phyloP scores from a whole-genome alignment of 92 coral and sea anemone species.

The Phenganax marumi region DNA sequence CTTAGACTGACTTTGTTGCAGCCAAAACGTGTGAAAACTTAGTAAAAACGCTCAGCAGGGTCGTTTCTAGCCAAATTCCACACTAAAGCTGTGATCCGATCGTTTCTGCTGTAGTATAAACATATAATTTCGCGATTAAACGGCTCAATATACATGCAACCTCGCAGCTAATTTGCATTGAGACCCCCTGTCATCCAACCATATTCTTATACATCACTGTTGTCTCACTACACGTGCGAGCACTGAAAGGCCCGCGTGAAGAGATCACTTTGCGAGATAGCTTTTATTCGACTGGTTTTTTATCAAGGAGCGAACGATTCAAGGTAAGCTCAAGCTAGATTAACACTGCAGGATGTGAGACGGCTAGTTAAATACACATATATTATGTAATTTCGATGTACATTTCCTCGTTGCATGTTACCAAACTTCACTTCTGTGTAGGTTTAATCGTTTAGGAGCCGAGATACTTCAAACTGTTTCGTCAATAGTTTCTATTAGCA shows the following conservation, averaged over 20 bases:
- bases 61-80: no score
- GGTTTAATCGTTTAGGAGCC: not conserved
- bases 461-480: not conserved
- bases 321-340: not conserved
- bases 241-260: not conserved
- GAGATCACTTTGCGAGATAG: not conserved
- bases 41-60: no score
- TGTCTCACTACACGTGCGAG: constrained; percentile 7
- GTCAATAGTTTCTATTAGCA: not conserved
- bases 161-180: constrained; percentile 22
- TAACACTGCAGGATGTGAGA: not conserved
- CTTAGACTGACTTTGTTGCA: no score
- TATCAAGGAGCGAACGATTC: not conserved
- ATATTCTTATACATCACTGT: constrained; percentile 6
- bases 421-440: not conserved
- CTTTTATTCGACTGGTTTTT: constrained; percentile 2
- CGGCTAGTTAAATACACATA: not conserved
- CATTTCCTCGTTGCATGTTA: not conserved
- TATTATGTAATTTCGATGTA: no score
- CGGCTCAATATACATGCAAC: not conserved
- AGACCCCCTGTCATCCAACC: constrained; percentile 11
- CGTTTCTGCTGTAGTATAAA: not conserved
- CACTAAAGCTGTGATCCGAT: no score
- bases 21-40: no score
- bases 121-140: constrained; percentile 20